Conservation (phyloP, 2,113 vertebrate genomes). For the Salvator merianae region DNA sequence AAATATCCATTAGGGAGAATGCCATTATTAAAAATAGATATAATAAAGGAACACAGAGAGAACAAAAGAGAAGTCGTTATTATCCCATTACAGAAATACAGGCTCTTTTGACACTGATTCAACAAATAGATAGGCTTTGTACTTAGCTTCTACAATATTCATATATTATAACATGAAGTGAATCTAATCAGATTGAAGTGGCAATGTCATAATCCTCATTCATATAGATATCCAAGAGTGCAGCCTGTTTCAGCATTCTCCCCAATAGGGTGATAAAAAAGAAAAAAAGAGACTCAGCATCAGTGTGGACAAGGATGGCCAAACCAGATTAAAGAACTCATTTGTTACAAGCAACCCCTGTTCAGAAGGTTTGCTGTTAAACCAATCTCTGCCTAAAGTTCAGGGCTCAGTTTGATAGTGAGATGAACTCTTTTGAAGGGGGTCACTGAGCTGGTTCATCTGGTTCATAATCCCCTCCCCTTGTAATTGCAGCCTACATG, state of each 20-base stretch:
- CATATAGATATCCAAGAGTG: not conserved
- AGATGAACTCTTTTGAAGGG: too few species aligned
- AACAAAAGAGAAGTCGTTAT: not conserved
- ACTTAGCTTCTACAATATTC: constrained; percentile 14
- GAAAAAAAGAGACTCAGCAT: not conserved
- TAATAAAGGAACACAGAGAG: not conserved
- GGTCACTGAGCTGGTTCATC: too few species aligned
- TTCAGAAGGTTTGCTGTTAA: too few species aligned
- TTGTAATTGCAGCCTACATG: too few species aligned
- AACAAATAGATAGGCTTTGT: not conserved
- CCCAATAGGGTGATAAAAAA: not conserved
- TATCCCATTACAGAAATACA: constrained; percentile 21
- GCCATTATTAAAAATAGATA: constrained; percentile 13
- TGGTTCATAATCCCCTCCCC: too few species aligned
- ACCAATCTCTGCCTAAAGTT: too few species aligned
- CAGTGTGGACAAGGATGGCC: not conserved
- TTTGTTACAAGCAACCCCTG: too few species aligned
- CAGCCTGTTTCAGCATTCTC: not conserved
- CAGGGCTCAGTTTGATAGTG: too few species aligned
- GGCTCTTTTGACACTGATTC: not conserved
- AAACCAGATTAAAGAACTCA: not conserved
- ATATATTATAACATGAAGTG: not conserved
- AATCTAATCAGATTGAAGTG: not conserved
- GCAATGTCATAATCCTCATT: not conserved
- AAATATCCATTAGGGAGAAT: not conserved